phyloP scores from a whole-genome alignment of 2,888 invertebrate species.

The Pteria penguin region DNA sequence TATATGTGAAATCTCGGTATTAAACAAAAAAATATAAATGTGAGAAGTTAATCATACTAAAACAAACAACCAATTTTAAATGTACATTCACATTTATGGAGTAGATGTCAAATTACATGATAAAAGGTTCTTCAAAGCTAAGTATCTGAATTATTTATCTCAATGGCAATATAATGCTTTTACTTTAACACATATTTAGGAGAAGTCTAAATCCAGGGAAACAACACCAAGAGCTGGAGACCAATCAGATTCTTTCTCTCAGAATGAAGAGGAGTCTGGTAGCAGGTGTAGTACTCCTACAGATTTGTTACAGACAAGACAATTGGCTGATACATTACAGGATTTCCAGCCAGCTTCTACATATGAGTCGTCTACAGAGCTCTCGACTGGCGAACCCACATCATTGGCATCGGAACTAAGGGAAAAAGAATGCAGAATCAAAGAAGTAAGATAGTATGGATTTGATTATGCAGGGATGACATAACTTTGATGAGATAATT shows the following conservation, averaged over 20 bases:
- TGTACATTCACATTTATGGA: too few species aligned
- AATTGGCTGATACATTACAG: slow-evolving; percentile 59
- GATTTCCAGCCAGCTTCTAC: slow-evolving; percentile 49
- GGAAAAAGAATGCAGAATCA: slow-evolving; percentile 52
- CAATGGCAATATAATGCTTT: too few species aligned
- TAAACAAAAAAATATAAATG: too few species aligned
- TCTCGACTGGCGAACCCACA: slow-evolving; percentile 44
- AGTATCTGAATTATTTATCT: too few species aligned
- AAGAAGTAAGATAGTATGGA: slow-evolving; percentile 64
- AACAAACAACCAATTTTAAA: too few species aligned
- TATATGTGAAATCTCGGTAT: too few species aligned
- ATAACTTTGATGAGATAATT: too few species aligned
- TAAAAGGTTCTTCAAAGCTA: too few species aligned
- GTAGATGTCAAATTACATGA: too few species aligned
- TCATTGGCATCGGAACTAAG: slow-evolving; percentile 31
- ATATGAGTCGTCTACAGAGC: slow-evolving; percentile 53
- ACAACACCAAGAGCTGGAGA: background rate
- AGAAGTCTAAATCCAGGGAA: background rate
- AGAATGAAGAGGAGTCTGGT: slow-evolving; percentile 29
- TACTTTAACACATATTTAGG: background rate
- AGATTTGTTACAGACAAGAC: slow-evolving; percentile 57
- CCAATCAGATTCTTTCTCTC: background rate
- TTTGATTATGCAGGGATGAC: too few species aligned
- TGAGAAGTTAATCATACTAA: too few species aligned
- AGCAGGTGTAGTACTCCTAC: slow-evolving; percentile 55